A percentile compares a stretch with the other conserved stretches of the same genome.
Conservation (phyloP, 2,888 invertebrate species). For the Cyrtodaria siliqua region DNA sequence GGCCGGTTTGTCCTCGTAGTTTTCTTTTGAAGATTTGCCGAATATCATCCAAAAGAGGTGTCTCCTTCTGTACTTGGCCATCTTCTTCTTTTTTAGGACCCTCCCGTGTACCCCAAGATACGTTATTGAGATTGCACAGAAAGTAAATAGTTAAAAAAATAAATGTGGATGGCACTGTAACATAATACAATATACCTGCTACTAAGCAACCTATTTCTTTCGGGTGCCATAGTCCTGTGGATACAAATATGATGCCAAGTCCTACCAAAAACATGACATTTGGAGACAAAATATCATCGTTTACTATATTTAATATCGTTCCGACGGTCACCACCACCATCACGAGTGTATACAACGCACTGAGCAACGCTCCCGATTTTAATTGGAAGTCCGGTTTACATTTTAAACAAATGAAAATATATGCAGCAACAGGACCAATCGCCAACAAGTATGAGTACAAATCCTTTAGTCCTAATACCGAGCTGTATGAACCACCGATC, state of each 20-base stretch:
- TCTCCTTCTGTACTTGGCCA: not conserved
- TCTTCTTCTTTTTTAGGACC: slow-evolving; percentile 81
- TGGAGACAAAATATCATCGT: slow-evolving; percentile 90
- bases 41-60: not conserved
- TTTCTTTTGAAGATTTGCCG: not conserved
- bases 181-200: slow-evolving; percentile 92
- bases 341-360: slow-evolving; percentile 97
- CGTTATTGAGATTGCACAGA: slow-evolving; percentile 96
- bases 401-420: slow-evolving; percentile 97
- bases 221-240: slow-evolving; percentile 98
- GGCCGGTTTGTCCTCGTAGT: not conserved
- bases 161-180: slow-evolving; percentile 98
- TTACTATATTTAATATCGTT: slow-evolving; percentile 97
- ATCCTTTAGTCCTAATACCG: slow-evolving; percentile 98
- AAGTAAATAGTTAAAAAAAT: slow-evolving; percentile 96
- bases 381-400: slow-evolving; percentile 96
- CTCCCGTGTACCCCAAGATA: slow-evolving; percentile 97
- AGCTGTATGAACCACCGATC: slow-evolving; percentile 99
- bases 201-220: slow-evolving; percentile 89
- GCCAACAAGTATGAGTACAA: slow-evolving; percentile 98
- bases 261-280: slow-evolving; percentile 71
- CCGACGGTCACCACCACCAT: slow-evolving; percentile 99
- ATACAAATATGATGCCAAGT: slow-evolving; percentile 96
- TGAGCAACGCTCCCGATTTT: slow-evolving; percentile 80
- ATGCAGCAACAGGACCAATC: slow-evolving; percentile 94